Percentiles rank a stretch among this genome's conserved stretches.
These are phyloP conservation scores for Mycteria americana DNA, from an alignment of 2,797 vertebrate species.

Conservation along the genomic window DNA sequence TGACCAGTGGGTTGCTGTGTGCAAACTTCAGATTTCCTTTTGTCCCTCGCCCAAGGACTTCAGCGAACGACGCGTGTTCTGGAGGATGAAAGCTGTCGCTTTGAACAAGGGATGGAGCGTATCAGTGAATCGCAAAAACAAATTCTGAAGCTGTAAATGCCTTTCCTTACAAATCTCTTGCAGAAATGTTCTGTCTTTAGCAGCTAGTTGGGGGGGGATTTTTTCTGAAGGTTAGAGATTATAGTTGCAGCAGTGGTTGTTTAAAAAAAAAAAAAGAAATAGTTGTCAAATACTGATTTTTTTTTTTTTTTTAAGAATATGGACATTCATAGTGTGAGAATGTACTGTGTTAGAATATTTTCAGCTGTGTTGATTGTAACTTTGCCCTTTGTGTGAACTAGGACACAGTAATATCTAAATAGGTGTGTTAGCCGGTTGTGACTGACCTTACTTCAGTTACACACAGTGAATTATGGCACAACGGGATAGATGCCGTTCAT, in stretches of 20 bases:
- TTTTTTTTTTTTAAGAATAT: background rate
- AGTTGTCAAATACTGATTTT: background rate
- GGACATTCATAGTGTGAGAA: background rate
- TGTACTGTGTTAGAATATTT: background rate
- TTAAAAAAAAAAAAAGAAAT: background rate
- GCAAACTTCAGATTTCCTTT: background rate
- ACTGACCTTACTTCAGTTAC: background rate
- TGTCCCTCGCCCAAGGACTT: background rate
- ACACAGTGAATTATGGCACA: background rate
- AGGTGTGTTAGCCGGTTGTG: background rate
- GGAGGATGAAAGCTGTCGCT: background rate
- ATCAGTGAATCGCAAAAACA: background rate
- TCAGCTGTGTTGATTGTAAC: background rate
- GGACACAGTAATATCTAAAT: background rate
- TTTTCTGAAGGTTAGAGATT: background rate
- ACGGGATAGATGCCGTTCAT: background rate
- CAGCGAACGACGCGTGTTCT: fast-evolving
- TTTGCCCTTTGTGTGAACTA: background rate
- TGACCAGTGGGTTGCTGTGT: too few relatives aligned
- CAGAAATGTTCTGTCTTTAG: background rate
- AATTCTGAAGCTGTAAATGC: background rate
- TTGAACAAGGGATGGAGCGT: background rate
- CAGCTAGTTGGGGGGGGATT: background rate
- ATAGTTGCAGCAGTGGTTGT: background rate
- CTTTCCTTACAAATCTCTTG: background rate